Conservation (phyloP, 2,797 vertebrate genomes). For the Hoplostethus mediterraneus region DNA sequence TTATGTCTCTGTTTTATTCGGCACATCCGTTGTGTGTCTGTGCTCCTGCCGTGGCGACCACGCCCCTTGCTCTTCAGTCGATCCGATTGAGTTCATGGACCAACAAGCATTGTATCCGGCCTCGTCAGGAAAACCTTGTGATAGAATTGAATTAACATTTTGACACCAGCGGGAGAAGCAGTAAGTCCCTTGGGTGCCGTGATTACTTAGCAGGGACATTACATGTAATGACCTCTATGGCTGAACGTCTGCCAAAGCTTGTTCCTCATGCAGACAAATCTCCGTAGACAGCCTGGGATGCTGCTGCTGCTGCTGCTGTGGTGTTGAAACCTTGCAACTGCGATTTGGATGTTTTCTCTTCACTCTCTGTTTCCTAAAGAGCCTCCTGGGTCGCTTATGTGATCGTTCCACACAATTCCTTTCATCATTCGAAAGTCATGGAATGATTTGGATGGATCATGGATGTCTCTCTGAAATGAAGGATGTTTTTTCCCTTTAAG, state of each 20-base stretch:
- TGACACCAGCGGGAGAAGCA: conserved; percentile 50
- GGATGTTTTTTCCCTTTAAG: neutral
- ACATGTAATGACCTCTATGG: conserved; percentile 57
- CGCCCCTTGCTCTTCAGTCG: conserved; percentile 25
- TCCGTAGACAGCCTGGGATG: neutral
- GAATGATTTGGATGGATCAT: too few species aligned
- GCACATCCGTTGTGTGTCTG: conserved; percentile 5
- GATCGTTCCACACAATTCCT: too few species aligned
- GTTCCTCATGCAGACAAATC: conserved; percentile 46
- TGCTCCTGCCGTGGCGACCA: conserved; percentile 8
- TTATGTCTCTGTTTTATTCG: neutral
- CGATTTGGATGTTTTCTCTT: neutral
- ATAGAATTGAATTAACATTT: conserved; percentile 53
- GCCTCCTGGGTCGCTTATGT: too few species aligned
- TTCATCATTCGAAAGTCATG: too few species aligned
- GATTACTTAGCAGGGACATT: conserved; percentile 67
- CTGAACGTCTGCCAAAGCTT: conserved; percentile 57
- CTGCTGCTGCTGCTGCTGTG: neutral
- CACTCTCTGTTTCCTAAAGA: too few species aligned
- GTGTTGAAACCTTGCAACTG: neutral
- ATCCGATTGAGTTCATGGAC: conserved; percentile 47
- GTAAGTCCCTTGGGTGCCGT: conserved; percentile 51
- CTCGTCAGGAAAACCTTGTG: conserved; percentile 37
- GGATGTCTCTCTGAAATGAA: too few species aligned
- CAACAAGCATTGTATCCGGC: conserved; percentile 25